Evolutionary conservation across 2,888 invertebrate genomes (phyloP).

Genomic region (Idaea biselata): DNA sequence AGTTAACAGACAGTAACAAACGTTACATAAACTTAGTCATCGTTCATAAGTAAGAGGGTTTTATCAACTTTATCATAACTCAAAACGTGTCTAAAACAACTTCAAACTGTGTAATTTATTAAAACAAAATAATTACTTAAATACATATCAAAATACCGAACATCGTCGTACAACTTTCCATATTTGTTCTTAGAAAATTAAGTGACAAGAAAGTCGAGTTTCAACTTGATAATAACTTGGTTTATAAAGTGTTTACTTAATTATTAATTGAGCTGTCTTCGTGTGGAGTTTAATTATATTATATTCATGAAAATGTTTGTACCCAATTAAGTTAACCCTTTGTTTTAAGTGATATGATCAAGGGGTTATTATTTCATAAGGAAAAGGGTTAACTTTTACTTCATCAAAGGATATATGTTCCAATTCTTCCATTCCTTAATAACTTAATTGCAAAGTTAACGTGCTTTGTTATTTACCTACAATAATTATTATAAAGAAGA

Average conservation of each 20-base stretch:
- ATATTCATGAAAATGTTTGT: not conserved
- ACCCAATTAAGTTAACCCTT: not conserved
- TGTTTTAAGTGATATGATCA: not conserved
- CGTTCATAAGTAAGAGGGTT: too few species aligned
- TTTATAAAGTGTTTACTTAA: slow-evolving; percentile 1
- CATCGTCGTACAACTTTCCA: not conserved
- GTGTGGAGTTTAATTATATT: not conserved
- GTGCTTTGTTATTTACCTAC: too few species aligned
- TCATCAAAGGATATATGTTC: not conserved
- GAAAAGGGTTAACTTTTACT: not conserved
- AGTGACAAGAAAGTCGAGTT: not conserved
- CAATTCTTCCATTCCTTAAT: too few species aligned
- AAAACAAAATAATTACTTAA: not conserved
- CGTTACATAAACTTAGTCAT: too few species aligned
- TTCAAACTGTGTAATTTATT: not conserved
- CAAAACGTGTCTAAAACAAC: not conserved
- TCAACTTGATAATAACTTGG: not conserved
- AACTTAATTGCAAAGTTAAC: too few species aligned
- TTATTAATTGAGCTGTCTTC: not conserved
- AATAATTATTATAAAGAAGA: too few species aligned
- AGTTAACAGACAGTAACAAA: too few species aligned
- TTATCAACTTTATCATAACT: not conserved
- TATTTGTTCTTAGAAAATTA: not conserved
- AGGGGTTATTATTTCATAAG: not conserved
- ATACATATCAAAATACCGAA: not conserved